Percentiles rank a stretch among this genome's conserved stretches.
Conservation (phyloP, 2,113 vertebrate genomes). For the Excalfactoria chinensis region DNA sequence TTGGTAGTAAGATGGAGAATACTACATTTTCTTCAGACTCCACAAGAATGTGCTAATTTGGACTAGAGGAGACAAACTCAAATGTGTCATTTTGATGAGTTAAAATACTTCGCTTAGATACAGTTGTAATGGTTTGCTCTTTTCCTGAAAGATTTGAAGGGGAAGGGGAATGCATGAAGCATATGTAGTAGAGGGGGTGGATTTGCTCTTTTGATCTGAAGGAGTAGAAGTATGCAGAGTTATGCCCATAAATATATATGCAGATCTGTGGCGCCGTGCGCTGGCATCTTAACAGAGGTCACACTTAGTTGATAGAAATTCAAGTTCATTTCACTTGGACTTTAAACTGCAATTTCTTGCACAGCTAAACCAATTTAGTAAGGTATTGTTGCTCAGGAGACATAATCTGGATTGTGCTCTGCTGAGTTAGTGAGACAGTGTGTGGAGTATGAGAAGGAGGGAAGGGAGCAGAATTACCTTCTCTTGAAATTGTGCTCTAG, state of each 20-base stretch:
- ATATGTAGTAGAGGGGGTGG: not conserved
- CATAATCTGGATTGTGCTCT: not conserved
- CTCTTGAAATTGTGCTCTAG: not conserved
- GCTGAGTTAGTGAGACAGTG: not conserved
- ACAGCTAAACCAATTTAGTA: not conserved
- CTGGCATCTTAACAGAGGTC: not conserved
- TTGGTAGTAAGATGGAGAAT: not conserved
- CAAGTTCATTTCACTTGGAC: not conserved
- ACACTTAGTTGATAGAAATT: not conserved
- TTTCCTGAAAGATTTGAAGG: not conserved
- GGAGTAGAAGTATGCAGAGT: not conserved
- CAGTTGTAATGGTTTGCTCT: not conserved
- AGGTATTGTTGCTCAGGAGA: not conserved
- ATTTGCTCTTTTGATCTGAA: not conserved
- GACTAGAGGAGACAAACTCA: not conserved
- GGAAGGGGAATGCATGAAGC: not conserved
- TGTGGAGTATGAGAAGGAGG: not conserved
- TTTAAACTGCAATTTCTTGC: slow-evolving; percentile 1
- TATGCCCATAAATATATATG: not conserved
- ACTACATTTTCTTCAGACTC: not conserved
- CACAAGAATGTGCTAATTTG: not conserved
- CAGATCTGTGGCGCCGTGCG: not conserved
- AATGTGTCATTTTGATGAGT: not conserved
- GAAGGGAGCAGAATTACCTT: not conserved
- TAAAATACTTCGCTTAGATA: not conserved